Percentiles rank a stretch among this genome's conserved stretches.
phyloP scores from a whole-genome alignment of 1,140 invertebrate genomes.

The Cryptotermes secundus region DNA sequence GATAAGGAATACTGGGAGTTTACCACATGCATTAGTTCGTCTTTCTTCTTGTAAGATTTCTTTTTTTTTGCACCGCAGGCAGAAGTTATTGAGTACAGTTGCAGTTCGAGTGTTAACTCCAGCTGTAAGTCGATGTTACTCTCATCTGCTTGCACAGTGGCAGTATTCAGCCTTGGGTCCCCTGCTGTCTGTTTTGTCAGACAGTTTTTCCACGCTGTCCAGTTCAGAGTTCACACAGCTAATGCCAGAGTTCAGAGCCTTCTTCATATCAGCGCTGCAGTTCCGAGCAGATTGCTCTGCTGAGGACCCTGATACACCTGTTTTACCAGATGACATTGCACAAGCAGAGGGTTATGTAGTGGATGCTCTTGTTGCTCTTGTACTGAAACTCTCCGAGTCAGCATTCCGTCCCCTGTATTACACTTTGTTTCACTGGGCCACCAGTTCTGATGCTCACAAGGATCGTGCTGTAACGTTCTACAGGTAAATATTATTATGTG shows the following conservation, averaged over 20 bases:
- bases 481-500: conserved; percentile 53
- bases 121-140: conserved; percentile 65
- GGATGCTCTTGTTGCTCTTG: conserved; percentile 70
- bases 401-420: conserved; percentile 85
- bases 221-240: conserved; percentile 61
- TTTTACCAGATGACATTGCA: conserved; percentile 43
- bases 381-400: conserved; percentile 85
- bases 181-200: conserved; percentile 70
- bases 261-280: conserved; percentile 76
- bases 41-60: too few relatives aligned
- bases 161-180: conserved; percentile 62
- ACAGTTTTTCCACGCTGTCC: conserved; percentile 62
- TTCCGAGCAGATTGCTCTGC: conserved; percentile 55
- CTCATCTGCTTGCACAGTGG: conserved; percentile 57
- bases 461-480: conserved; percentile 76
- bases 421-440: conserved; percentile 83
- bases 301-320: conserved; percentile 38
- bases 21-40: too few relatives aligned
- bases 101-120: conserved; percentile 75
- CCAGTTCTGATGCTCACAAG: conserved; percentile 57
- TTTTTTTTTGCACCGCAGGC: too few relatives aligned
- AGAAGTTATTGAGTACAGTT: conserved; percentile 68
- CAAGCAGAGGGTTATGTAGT: conserved; percentile 70
- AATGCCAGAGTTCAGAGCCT: conserved; percentile 64
- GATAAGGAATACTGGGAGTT: too few relatives aligned